Percentiles rank a stretch among this genome's conserved stretches.
Evolutionary conservation across 1,140 invertebrate species (phyloP).

Genomic region (Diorhabda carinulata): DNA sequence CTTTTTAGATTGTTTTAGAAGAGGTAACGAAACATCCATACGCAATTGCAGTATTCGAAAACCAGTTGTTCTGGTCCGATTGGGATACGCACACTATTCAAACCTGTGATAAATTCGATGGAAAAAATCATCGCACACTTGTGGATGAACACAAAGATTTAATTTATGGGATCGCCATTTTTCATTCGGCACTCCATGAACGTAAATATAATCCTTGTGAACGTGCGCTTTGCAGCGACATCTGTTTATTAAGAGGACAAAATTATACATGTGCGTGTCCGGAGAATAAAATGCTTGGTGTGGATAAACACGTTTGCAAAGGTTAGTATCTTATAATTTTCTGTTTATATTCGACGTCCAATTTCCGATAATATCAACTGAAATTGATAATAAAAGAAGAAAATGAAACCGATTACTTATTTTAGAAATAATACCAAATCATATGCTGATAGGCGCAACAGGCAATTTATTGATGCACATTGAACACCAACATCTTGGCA

Average conservation of each 20-base stretch:
- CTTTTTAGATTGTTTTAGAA: constrained; percentile 51
- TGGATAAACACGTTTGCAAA: constrained; percentile 53
- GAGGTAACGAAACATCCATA: constrained; percentile 69
- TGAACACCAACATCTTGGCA: constrained; percentile 52
- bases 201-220: constrained; percentile 66
- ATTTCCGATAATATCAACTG: not conserved
- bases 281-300: constrained; percentile 58
- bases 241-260: constrained; percentile 71
- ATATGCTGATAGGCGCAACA: constrained; percentile 47
- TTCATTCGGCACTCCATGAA: constrained; percentile 59
- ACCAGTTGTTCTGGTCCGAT: constrained; percentile 84
- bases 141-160: constrained; percentile 50
- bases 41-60: constrained; percentile 81
- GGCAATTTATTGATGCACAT: constrained; percentile 46
- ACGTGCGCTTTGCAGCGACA: constrained; percentile 64
- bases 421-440: constrained; percentile 41
- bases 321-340: constrained; percentile 36
- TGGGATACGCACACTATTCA: constrained; percentile 63
- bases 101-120: constrained; percentile 65
- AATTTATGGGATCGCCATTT: constrained; percentile 64
- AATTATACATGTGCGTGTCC: constrained; percentile 74
- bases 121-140: constrained; percentile 56
- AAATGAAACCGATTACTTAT: constrained; percentile 1
- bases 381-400: not conserved
- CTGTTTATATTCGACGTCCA: not conserved